Percentiles rank a stretch among this genome's conserved stretches.
phyloP scores from a whole-genome alignment of 2,888 invertebrate species.

The Nymphalis urticae region DNA sequence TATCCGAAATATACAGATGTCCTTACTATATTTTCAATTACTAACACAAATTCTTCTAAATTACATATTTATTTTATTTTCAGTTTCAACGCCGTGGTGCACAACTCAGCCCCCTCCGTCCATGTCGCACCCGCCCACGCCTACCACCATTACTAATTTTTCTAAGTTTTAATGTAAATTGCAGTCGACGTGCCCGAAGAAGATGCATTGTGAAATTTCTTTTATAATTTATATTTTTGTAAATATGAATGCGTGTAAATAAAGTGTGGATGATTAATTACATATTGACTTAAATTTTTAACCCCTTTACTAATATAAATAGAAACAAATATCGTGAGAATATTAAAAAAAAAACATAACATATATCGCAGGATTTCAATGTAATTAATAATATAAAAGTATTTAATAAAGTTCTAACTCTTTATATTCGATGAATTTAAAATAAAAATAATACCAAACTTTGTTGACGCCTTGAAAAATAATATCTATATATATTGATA shows the following conservation, averaged over 20 bases:
- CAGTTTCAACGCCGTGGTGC: slow-evolving; percentile 75
- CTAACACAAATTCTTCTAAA: background rate
- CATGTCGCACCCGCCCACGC: slow-evolving; percentile 55
- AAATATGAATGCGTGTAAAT: slow-evolving; percentile 23
- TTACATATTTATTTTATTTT: slow-evolving; percentile 30
- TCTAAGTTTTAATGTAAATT: background rate
- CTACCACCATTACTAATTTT: slow-evolving; percentile 27
- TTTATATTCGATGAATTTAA: too few species aligned
- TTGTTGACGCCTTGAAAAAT: too few species aligned
- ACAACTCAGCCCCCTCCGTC: slow-evolving; percentile 66
- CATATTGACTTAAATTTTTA: background rate
- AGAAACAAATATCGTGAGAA: too few species aligned
- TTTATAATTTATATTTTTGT: slow-evolving; percentile 27
- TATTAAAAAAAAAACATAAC: too few species aligned
- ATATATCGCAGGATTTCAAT: too few species aligned
- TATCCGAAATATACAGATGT: too few species aligned
- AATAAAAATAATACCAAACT: too few species aligned
- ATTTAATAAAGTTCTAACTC: too few species aligned
- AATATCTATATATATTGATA: too few species aligned
- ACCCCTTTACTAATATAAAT: too few species aligned
- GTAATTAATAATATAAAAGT: too few species aligned
- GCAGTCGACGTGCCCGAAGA: slow-evolving; percentile 7
- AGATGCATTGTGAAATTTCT: slow-evolving; percentile 1
- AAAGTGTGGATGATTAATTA: slow-evolving; percentile 16
- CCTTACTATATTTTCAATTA: too few species aligned